These are phyloP conservation scores for Piaya cayana DNA, from an alignment of 2,113 vertebrate genomes.

Conservation along the genomic window DNA sequence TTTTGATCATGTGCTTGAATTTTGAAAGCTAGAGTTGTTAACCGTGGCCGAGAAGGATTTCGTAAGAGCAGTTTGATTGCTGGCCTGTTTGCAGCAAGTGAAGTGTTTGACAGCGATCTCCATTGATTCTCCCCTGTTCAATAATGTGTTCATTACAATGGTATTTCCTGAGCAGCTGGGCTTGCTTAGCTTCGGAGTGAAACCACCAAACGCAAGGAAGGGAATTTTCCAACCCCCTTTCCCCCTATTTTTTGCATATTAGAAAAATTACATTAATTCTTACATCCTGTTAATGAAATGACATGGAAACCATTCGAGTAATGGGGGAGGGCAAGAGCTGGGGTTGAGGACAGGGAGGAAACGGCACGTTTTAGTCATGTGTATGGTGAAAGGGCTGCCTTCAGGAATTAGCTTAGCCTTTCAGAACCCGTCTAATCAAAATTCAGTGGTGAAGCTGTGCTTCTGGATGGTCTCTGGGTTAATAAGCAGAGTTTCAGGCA, in stretches of 20 bases:
- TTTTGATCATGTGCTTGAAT: not conserved
- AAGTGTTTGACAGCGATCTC: slow-evolving; percentile 50
- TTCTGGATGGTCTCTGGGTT: not conserved
- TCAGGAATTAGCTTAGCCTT: not conserved
- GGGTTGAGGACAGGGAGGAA: not conserved
- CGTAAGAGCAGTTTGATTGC: not conserved
- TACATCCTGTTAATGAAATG: not conserved
- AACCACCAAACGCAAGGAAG: slow-evolving; percentile 60
- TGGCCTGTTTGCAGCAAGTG: slow-evolving; percentile 35
- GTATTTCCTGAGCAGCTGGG: slow-evolving; percentile 82
- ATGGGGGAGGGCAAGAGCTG: not conserved
- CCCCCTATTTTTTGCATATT: rapidly evolving
- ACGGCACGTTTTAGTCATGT: not conserved
- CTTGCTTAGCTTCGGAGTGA: slow-evolving; percentile 66
- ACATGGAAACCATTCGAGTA: not conserved
- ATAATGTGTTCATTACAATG: slow-evolving; percentile 74
- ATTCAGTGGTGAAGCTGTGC: not conserved
- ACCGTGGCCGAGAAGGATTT: not conserved
- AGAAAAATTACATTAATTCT: not conserved
- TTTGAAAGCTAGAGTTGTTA: not conserved
- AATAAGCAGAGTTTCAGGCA: not conserved
- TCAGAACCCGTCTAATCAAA: not conserved
- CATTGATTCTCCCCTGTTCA: slow-evolving; percentile 64
- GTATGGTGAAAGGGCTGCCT: not conserved
- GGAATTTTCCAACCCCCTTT: not conserved